These are phyloP conservation scores for Trichoplusia ni DNA, from an alignment of 1,140 invertebrate genomes.

Conservation along the genomic window DNA sequence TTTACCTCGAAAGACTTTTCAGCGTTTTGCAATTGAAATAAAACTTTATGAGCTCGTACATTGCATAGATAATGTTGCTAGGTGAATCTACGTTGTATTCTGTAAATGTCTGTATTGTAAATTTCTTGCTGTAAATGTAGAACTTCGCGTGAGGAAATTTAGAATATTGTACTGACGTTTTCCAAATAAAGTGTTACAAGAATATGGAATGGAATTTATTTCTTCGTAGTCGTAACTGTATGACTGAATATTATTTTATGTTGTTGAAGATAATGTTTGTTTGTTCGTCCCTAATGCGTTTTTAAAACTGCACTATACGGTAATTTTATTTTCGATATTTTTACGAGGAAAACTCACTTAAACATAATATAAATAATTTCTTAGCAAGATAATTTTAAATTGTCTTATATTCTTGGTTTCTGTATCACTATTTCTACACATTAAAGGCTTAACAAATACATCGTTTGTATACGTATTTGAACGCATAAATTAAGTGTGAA, in stretches of 20 bases:
- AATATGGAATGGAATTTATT: too few relatives aligned
- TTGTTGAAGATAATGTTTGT: too few relatives aligned
- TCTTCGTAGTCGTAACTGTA: too few relatives aligned
- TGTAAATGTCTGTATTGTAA: background rate
- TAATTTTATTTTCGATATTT: too few relatives aligned
- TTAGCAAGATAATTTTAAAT: background rate
- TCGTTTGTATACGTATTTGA: background rate
- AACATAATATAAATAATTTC: too few relatives aligned
- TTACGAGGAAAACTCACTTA: too few relatives aligned
- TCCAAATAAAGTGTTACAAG: too few relatives aligned
- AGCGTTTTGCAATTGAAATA: conserved; percentile 50
- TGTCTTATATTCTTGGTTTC: background rate
- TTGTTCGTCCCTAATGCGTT: too few relatives aligned
- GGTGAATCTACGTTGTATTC: conserved; percentile 7
- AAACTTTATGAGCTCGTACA: conserved; percentile 10
- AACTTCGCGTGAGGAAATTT: background rate
- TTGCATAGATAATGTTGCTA: conserved; percentile 11
- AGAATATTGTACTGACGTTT: background rate
- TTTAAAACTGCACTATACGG: too few relatives aligned
- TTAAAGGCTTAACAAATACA: too few relatives aligned
- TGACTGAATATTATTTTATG: too few relatives aligned
- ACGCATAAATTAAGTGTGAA: conserved; percentile 2
- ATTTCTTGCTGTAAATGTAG: background rate
- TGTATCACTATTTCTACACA: too few relatives aligned
- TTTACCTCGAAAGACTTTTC: conserved; percentile 52